A percentile compares a stretch with the other conserved stretches of the same genome.
These are phyloP conservation scores for Galaxea fascicularis DNA, from an alignment of 92 coral and sea anemone species.

Conservation along the genomic window DNA sequence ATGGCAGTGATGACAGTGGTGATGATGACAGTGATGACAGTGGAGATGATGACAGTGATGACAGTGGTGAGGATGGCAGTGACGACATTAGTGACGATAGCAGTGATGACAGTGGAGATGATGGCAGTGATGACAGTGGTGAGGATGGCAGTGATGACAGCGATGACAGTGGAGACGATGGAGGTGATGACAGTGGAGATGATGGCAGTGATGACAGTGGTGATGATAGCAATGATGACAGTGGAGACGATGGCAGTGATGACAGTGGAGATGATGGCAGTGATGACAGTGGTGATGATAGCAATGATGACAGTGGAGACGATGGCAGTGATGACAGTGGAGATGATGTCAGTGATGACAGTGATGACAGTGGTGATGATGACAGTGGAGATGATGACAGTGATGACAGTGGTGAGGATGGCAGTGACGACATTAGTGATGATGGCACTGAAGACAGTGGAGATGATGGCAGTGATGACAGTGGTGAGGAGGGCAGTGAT, in stretches of 20 bases:
- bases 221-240: not conserved
- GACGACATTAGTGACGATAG: too few species aligned
- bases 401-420: not conserved
- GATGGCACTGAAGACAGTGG: not conserved
- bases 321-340: not conserved
- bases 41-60: too few species aligned
- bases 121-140: not conserved
- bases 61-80: too few species aligned
- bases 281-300: not conserved
- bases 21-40: too few species aligned
- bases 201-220: not conserved
- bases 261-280: not conserved
- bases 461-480: not conserved
- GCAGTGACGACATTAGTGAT: not conserved
- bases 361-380: not conserved
- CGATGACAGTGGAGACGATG: not conserved
- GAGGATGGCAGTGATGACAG: not conserved
- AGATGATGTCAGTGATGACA: not conserved
- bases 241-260: not conserved
- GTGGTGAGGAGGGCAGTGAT: not conserved
- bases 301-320: not conserved
- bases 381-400: not conserved
- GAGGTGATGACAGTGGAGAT: not conserved
- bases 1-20: too few species aligned
- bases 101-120: not conserved